A percentile compares a stretch with the other conserved stretches of the same genome.
Evolutionary conservation across 2,113 vertebrate genomes (phyloP).

Genomic region (Odontophorus gujanensis): DNA sequence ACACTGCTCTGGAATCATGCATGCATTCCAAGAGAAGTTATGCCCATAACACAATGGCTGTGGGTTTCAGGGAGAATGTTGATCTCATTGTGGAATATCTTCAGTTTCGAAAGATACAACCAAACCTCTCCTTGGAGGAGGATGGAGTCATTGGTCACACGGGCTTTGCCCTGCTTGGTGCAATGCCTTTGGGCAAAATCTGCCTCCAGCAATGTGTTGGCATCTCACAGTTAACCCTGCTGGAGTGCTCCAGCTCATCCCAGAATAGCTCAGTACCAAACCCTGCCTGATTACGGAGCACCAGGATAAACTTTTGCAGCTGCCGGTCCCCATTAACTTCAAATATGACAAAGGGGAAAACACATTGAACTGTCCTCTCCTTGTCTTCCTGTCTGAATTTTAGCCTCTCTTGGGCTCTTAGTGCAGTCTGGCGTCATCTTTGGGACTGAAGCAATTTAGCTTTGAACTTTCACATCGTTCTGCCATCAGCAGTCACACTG

Average conservation of each 20-base stretch:
- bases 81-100: background rate
- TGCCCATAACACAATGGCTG: background rate
- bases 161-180: background rate
- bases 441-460: background rate
- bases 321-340: background rate
- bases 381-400: background rate
- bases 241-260: background rate
- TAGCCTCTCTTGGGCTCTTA: background rate
- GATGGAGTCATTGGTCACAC: background rate
- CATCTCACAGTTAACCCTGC: background rate
- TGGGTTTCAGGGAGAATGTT: background rate
- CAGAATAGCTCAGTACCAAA: background rate
- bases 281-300: background rate
- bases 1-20: background rate
- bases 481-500: background rate
- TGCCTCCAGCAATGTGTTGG: background rate
- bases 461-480: background rate
- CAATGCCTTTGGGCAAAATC: background rate
- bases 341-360: background rate
- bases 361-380: rapidly evolving
- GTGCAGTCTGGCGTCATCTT: background rate
- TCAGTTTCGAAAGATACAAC: background rate
- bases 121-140: background rate
- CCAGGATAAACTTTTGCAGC: background rate
- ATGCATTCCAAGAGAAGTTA: background rate